Base-by-base conservation (phyloP, 2,113 vertebrate genomes). In the Anarhynchus alexandrinus region DNA sequence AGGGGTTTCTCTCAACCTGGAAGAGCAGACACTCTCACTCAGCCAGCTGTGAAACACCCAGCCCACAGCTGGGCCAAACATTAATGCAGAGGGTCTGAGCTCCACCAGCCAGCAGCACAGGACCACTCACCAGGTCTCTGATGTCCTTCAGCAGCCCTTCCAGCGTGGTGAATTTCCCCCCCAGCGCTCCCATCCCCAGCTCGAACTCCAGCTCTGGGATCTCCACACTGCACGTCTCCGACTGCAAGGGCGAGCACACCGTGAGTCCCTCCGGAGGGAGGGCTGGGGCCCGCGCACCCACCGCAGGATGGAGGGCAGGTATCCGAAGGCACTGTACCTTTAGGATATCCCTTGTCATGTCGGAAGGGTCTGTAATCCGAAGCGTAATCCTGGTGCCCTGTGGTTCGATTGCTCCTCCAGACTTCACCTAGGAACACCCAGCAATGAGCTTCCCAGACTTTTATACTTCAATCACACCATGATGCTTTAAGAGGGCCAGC, bases 191-290 rank as follows among this genome's bases (percentile, higher is more conserved):
- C 99, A 99, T 99, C 9, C 99, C 99, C 94, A 99, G 96, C 96
- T 99, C 99, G 4, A 99, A 99, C 80, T 99, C 99, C 96, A 99
- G 98, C 97, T 99, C 99, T 0, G 99, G 99, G 82, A 99, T 99
- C 82, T 97, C 73, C 86, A 99, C 87, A 0, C 96, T 90, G 73
- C 99, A 99, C 0, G 99, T 99, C 96, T 99, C 99, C 0, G 99
- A 99, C 99, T 99, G 82, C 29, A 12, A 61, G 25, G 74, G 54
- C 2, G 12, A 93, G 47, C 38, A 12, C 9, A 11, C 45, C 0
- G 0, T 92, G 57, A 96, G 49, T 5, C 30, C 59, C 72, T 4
- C 1, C 0, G 0, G 27, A 7, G 5, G 23, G 13, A 29, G 3
- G 10, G 55, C 18, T 3, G 29, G 43, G 30, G 27, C 8, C 40